Evolutionary conservation across 2,113 vertebrate species (phyloP).

Genomic region (Zosterops lateralis): DNA sequence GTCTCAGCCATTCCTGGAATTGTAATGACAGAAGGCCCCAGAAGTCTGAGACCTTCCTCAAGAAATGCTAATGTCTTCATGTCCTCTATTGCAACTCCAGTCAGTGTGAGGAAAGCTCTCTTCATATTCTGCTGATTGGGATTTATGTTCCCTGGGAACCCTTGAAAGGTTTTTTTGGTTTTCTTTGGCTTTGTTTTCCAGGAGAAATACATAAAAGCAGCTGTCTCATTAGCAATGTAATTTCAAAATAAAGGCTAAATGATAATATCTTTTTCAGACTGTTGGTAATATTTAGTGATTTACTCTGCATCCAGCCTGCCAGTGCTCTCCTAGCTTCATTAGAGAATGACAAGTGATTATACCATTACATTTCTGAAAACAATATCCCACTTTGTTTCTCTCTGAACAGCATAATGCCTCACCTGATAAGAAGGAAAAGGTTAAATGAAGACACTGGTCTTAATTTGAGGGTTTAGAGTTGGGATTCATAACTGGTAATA

Average conservation of each 20-base stretch:
- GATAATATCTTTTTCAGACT: not conserved
- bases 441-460: not conserved
- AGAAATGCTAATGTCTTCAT: not conserved
- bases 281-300: not conserved
- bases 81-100: not conserved
- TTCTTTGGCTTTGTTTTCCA: not conserved
- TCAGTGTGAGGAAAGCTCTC: not conserved
- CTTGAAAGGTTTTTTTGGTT: not conserved
- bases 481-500: not conserved
- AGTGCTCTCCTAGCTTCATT: not conserved
- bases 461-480: not conserved
- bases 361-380: not conserved
- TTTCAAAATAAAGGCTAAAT: not conserved
- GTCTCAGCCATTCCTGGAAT: not conserved
- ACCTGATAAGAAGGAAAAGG: not conserved
- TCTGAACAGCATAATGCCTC: not conserved
- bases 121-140: not conserved
- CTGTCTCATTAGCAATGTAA: not conserved
- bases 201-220: not conserved
- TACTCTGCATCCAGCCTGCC: not conserved
- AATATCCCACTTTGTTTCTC: not conserved
- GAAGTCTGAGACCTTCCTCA: not conserved
- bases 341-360: not conserved
- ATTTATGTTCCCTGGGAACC: not conserved
- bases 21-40: accelerated